phyloP scores from a whole-genome alignment of 2,888 invertebrate genomes.

The Stictocephala bisonia region DNA sequence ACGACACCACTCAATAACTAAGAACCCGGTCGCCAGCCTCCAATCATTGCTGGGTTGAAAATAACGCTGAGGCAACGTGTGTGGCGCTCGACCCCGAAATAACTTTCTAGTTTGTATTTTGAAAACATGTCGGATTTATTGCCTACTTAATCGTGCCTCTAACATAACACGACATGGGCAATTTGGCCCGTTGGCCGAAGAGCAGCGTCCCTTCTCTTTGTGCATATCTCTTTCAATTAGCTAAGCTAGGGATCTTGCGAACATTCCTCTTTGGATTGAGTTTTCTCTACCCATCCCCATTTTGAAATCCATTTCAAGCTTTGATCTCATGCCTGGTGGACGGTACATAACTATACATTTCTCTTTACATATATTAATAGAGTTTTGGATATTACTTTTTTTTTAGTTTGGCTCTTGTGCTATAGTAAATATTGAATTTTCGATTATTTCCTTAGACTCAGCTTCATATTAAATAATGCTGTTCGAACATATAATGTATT shows the following conservation, averaged over 20 bases:
- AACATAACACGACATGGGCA: conserved; percentile 39
- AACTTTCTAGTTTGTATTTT: conserved; percentile 40
- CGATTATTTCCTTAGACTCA: too few species aligned
- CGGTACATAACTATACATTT: too few species aligned
- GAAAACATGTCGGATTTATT: conserved; percentile 40
- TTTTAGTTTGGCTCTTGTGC: too few species aligned
- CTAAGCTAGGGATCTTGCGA: not conserved
- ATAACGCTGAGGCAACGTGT: conserved; percentile 23
- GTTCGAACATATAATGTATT: too few species aligned
- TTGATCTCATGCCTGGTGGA: too few species aligned
- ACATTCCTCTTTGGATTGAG: conserved; percentile 32
- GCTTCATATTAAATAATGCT: too few species aligned
- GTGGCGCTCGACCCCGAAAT: conserved; percentile 32
- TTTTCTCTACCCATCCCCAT: conserved; percentile 33
- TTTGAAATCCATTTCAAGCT: conserved; percentile 20
- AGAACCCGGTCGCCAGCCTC: too few species aligned
- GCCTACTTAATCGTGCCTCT: conserved; percentile 37
- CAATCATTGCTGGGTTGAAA: conserved; percentile 14
- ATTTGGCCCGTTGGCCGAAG: conserved; percentile 3
- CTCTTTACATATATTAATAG: too few species aligned
- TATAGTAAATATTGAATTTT: too few species aligned
- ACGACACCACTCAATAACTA: too few species aligned
- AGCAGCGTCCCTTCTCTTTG: conserved; percentile 1
- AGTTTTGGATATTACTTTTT: too few species aligned
- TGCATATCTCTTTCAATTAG: conserved; percentile 34